A percentile compares a stretch with the other conserved stretches of the same genome.
phyloP scores from a whole-genome alignment of 2,888 invertebrate species.

The Zeuzera pyrina region DNA sequence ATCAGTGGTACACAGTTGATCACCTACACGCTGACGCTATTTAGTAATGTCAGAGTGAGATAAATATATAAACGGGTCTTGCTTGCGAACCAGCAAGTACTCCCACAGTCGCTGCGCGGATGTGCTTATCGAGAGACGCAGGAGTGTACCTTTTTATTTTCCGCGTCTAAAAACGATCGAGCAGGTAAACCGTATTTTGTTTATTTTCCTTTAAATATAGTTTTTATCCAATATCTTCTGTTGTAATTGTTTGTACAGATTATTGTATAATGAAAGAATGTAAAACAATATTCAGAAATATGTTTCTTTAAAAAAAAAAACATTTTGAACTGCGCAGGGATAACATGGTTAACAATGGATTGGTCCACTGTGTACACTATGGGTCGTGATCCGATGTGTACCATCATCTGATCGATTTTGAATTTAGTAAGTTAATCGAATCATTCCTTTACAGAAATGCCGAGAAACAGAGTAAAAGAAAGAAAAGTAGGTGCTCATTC shows the following conservation, averaged over 20 bases:
- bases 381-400: too few relatives aligned
- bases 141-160: not conserved
- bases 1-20: slow-evolving; percentile 3
- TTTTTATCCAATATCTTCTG: not conserved
- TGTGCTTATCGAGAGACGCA: not conserved
- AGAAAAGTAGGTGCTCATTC: too few relatives aligned
- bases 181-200: not conserved
- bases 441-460: too few relatives aligned
- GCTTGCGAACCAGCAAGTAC: not conserved
- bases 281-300: too few relatives aligned
- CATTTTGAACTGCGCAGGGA: too few relatives aligned
- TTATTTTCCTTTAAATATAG: not conserved
- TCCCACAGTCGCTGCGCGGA: not conserved
- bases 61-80: not conserved
- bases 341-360: not conserved
- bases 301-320: too few relatives aligned
- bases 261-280: not conserved
- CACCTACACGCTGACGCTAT: slow-evolving; percentile 2
- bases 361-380: not conserved
- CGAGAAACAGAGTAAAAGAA: too few relatives aligned
- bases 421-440: too few relatives aligned
- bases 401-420: too few relatives aligned
- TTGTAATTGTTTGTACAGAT: not conserved
- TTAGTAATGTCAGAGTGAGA: slow-evolving; percentile 2
- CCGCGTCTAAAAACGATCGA: not conserved